Base-by-base conservation (phyloP, 2,113 vertebrate species). In the Circaetus gallicus region DNA sequence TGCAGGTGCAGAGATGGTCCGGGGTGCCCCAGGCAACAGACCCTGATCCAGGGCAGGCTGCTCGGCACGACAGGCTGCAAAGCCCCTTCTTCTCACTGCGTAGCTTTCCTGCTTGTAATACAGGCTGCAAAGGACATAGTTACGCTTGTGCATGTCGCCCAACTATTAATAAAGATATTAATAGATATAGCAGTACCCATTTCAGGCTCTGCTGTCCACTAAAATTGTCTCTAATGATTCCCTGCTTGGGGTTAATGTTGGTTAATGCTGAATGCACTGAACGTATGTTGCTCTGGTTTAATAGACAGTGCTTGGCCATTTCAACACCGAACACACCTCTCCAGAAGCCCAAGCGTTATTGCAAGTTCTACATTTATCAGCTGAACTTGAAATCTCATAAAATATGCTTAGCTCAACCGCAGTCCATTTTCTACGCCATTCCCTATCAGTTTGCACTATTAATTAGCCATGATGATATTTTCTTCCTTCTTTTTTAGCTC, bases 61-160 rank as follows among this genome's bases (percentile, higher is more conserved):
- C 70, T 87, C 11, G 13, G 38, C 55, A 34, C 0, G 0, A 38
- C 58, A 9, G 56, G 45, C 32, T 78, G 43, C 34, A 63, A 42
- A 63, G 42, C 25, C 50, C 0, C 0, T 28, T 72, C 17, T 55
- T 61, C 74, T 66, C 50, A 8, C 13, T 24, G 17, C 4, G 1
- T 11, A 2, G 24, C 70, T n/a, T 78, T 74, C 42, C 55, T 62
- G 36, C 36, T 24, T 18, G 19, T 16, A 62, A 53, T 29, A 40
- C 16, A 31, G 38, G 29, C 25, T 90, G 65, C 16, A 50, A 84
- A 88, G 91, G 70, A 63, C 1, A 0, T 5, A 42, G 52, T 22
- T 53, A 76, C 1, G 1, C 28, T 66, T 45, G 25, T 32, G 19
- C 26, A 17, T 9, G 7, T 42, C 88, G n/a, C 38, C 42, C 67